A percentile compares a stretch with the other conserved stretches of the same genome.
Conservation (phyloP, 2,797 vertebrate genomes). For the Phaenicophaeus curvirostris region DNA sequence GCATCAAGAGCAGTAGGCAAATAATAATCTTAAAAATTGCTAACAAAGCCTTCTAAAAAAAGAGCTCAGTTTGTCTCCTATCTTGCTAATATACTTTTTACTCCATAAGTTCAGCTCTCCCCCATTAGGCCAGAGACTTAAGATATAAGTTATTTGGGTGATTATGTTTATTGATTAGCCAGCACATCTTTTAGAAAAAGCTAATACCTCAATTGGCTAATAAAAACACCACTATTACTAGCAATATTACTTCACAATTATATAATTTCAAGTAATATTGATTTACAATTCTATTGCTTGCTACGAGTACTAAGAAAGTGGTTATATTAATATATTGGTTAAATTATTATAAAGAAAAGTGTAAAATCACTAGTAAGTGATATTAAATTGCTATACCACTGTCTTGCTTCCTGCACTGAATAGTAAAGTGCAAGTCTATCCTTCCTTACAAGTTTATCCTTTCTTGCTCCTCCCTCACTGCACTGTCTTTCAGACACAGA, state of each 20-base stretch:
- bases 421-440: not conserved
- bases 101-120: not conserved
- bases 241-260: not conserved
- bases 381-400: not conserved
- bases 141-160: not conserved
- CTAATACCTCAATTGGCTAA: not conserved
- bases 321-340: not conserved
- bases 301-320: not conserved
- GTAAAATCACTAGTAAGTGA: not conserved
- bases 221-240: not conserved
- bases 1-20: not conserved
- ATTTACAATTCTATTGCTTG: not conserved
- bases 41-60: not conserved
- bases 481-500: not conserved
- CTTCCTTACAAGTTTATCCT: not conserved
- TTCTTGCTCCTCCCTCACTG: not conserved
- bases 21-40: not conserved
- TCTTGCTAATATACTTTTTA: not conserved
- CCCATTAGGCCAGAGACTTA: not conserved
- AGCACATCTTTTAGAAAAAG: not conserved
- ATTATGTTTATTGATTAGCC: not conserved
- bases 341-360: not conserved
- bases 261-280: not conserved
- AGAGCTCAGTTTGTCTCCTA: not conserved
- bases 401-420: not conserved